A percentile compares a stretch with the other conserved stretches of the same genome.
Evolutionary conservation across 2,888 invertebrate genomes (phyloP).

Genomic region (Ceramica pisi): DNA sequence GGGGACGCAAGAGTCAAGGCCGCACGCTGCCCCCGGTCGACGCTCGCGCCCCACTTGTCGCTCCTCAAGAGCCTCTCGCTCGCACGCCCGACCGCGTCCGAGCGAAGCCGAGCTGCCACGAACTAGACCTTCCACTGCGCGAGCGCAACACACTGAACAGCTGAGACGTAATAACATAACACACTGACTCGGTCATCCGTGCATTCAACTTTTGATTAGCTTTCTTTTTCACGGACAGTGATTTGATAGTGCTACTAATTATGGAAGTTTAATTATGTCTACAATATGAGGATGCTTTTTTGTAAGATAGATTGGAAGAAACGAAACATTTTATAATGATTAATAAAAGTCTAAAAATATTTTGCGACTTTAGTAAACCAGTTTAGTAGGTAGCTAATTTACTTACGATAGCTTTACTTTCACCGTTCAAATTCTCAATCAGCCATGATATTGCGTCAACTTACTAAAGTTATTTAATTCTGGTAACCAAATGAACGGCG

Average conservation of each 20-base stretch:
- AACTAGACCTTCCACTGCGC: constrained; percentile 90
- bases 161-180: constrained; percentile 90
- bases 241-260: constrained; percentile 76
- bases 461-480: constrained; percentile 56
- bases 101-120: constrained; percentile 81
- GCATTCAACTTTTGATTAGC: constrained; percentile 91
- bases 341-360: not conserved
- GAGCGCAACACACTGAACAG: constrained; percentile 88
- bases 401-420: constrained; percentile 57
- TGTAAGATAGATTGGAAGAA: not conserved
- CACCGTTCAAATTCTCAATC: constrained; percentile 33
- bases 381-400: constrained; percentile 20
- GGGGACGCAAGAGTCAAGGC: constrained; percentile 92
- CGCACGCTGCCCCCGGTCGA: constrained; percentile 95
- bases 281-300: constrained; percentile 22
- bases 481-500: constrained; percentile 47
- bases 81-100: constrained; percentile 79
- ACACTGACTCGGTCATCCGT: constrained; percentile 91
- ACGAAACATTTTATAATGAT: not conserved
- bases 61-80: constrained; percentile 82
- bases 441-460: constrained; percentile 33
- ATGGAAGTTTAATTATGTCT: constrained; percentile 47
- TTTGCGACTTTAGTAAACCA: constrained; percentile 18
- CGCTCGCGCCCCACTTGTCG: constrained; percentile 92
- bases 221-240: constrained; percentile 87